These are phyloP conservation scores for Ictalurus punctatus DNA, from an alignment of 2,113 vertebrate species.

Conservation along the genomic window DNA sequence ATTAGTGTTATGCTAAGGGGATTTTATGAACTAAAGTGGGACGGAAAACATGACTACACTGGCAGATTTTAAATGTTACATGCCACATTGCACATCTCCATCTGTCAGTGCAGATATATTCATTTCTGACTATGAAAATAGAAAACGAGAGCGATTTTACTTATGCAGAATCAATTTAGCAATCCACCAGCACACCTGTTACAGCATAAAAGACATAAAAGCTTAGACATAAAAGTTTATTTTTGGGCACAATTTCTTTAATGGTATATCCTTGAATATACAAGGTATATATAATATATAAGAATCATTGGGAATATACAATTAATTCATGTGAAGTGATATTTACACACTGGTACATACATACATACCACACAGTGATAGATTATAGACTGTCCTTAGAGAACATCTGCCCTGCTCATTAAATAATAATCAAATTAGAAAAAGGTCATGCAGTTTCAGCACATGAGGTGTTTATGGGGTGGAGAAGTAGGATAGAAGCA, in stretches of 20 bases:
- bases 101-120: background rate
- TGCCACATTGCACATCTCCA: background rate
- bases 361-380: background rate
- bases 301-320: background rate
- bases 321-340: background rate
- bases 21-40: background rate
- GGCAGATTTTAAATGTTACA: background rate
- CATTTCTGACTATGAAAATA: background rate
- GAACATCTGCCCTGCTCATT: background rate
- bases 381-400: slow-evolving; percentile 3
- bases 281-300: no score
- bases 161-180: background rate
- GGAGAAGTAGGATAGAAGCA: slow-evolving; percentile 9
- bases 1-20: background rate
- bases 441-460: slow-evolving; percentile 51
- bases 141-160: background rate
- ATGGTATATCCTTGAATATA: background rate
- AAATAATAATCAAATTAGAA: slow-evolving; percentile 22
- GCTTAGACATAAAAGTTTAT: background rate
- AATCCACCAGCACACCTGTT: background rate
- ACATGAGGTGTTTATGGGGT: slow-evolving; percentile 40
- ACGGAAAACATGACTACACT: background rate
- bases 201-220: background rate
- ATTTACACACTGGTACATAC: background rate
- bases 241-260: background rate